A percentile compares a stretch with the other conserved stretches of the same genome.
Conservation (phyloP, 2,888 invertebrate species). For the Dicyrtomina minuta region DNA sequence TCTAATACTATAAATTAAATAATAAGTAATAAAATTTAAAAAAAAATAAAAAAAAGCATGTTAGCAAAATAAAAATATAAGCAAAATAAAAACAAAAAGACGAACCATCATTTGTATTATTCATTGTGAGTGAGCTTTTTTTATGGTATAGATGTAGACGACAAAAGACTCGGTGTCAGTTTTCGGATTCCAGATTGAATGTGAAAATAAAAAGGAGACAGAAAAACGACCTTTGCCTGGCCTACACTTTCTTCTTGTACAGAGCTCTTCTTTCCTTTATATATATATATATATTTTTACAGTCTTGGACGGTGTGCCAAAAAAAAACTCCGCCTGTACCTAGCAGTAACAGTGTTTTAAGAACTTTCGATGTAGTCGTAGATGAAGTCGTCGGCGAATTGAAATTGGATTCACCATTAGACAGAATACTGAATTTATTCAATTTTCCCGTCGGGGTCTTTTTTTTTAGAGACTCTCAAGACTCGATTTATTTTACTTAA, state of each 20-base stretch:
- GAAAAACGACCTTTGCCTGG: slow-evolving; percentile 26
- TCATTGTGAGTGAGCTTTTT: neutral
- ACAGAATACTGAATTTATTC: slow-evolving; percentile 15
- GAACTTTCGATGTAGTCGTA: neutral
- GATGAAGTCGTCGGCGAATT: neutral
- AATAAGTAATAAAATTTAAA: no score
- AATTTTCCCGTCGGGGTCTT: slow-evolving; percentile 9
- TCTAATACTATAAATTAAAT: no score
- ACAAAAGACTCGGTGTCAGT: slow-evolving; percentile 5
- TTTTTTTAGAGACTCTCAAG: slow-evolving; percentile 11
- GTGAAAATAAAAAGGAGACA: slow-evolving; percentile 9
- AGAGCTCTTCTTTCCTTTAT: slow-evolving; percentile 11
- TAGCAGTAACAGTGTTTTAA: no score
- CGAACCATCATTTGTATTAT: slow-evolving; percentile 17
- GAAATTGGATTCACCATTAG: slow-evolving; percentile 15
- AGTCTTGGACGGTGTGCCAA: slow-evolving; percentile 26
- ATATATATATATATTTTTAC: no score
- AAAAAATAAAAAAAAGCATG: no score
- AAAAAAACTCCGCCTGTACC: slow-evolving; percentile 18
- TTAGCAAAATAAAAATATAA: no score
- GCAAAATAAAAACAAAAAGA: slow-evolving; percentile 6
- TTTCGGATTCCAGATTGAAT: slow-evolving; percentile 6
- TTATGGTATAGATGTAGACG: neutral
- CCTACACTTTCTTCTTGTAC: slow-evolving; percentile 7
- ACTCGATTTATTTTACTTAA: no score